These are phyloP conservation scores for Cosmia trapezina DNA, from an alignment of 2,888 invertebrate genomes.

Conservation along the genomic window DNA sequence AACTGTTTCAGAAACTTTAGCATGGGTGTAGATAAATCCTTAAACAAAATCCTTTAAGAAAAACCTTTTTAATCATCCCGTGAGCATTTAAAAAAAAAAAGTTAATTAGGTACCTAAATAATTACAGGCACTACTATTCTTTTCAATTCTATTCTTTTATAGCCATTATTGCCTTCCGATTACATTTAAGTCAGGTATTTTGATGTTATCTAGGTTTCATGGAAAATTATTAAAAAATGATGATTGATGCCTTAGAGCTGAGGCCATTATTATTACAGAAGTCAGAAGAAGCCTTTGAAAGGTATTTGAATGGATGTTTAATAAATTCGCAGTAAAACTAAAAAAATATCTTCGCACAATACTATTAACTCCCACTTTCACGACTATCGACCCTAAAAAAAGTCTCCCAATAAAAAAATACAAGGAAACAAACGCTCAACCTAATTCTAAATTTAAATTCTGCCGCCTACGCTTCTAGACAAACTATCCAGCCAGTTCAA, in stretches of 20 bases:
- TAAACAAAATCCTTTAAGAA: no score
- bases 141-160: no score
- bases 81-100: no score
- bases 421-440: conserved; percentile 24
- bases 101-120: no score
- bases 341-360: neutral
- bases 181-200: no score
- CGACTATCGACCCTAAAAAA: conserved; percentile 7
- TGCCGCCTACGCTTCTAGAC: conserved; percentile 27
- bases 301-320: neutral
- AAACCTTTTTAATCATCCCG: no score
- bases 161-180: no score
- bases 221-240: no score
- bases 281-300: neutral
- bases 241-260: neutral
- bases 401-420: conserved; percentile 11
- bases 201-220: no score
- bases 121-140: no score
- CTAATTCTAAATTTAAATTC: conserved; percentile 41
- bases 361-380: neutral
- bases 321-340: neutral
- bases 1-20: no score
- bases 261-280: neutral
- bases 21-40: no score
- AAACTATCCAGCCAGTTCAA: conserved; percentile 37